Evolutionary conservation across 2,113 vertebrate genomes (phyloP), one percentile per base, ranked within the genome.

Genomic region (Cyanistes caeruleus): DNA sequence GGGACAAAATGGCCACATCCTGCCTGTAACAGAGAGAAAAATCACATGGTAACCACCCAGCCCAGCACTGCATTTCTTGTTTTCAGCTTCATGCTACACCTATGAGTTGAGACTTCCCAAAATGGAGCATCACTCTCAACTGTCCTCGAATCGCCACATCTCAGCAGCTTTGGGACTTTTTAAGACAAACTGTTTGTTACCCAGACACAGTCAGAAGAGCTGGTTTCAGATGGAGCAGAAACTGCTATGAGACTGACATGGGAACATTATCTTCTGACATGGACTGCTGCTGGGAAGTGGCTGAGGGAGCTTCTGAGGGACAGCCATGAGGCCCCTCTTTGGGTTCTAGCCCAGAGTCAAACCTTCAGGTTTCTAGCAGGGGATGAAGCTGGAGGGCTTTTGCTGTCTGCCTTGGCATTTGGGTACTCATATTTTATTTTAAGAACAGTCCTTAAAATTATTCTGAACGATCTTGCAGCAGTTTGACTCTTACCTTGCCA

Each of bases 1-100:
- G 24, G 11, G 41, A 43, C 0, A 2, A 78, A 92, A 84, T 16
- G 4, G 18, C 33, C 33, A 28, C 0, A 0, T 58, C 33, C n/a
- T 70, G 48, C 43, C 59, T n/a, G 18, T 15, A 60, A 52, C 11
- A 53, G 28, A 64, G 41, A 56, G 17, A 43, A 55, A 80, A 84
- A 77, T 20, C 48, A 25, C 39, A 41, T 1, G 2, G 6, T 13
- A 17, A 30, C 28, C 63, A 74, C 10, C 15, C 27, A 39, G 20
- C 10, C 64, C 24, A 67, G 24, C 12, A 15, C 25, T 2, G 0
- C 12, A 28, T n/a, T 48, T 69, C 23, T 21, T 65, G 16, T 52
- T 51, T 74, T 74, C 22, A 48, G 17, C 72, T 84, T 88, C 52
- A 28, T n/a, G 9, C 46, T 77, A 13, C 12, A 62, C 4, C 7